phyloP scores from a whole-genome alignment of 2,797 vertebrate species.

The Scolopax bukidnonensis region DNA sequence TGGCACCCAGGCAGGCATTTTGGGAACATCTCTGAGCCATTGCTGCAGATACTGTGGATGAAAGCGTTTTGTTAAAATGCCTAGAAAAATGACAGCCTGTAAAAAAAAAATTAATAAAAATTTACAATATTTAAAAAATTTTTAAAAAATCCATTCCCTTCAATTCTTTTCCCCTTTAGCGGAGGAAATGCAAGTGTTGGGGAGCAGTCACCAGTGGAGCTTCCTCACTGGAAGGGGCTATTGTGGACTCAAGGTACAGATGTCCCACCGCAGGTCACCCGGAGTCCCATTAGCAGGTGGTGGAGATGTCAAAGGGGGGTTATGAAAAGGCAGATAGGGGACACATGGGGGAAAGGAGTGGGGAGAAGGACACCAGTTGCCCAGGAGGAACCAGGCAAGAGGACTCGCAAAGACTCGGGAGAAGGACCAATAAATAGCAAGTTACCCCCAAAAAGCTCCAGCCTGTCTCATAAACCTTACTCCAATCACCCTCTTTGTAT shows the following conservation, averaged over 20 bases:
- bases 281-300: neutral
- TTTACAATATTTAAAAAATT: neutral
- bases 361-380: neutral
- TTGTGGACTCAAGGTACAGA: neutral
- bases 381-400: neutral
- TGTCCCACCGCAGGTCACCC: neutral
- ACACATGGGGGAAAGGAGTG: neutral
- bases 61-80: constrained; percentile 49
- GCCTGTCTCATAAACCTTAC: neutral
- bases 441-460: neutral
- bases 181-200: neutral
- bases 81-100: constrained; percentile 33
- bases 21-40: constrained; percentile 56
- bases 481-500: neutral
- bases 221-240: neutral
- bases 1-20: constrained; percentile 44
- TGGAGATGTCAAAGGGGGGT: neutral
- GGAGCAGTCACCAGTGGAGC: neutral
- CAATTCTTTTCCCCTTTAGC: neutral
- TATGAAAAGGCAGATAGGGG: too few relatives aligned
- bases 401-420: neutral
- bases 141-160: neutral
- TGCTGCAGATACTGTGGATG: constrained; percentile 55
- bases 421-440: neutral
- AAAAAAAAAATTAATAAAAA: neutral